Base-by-base conservation (phyloP, 2,888 invertebrate species). In the Coremacera marginata region DNA sequence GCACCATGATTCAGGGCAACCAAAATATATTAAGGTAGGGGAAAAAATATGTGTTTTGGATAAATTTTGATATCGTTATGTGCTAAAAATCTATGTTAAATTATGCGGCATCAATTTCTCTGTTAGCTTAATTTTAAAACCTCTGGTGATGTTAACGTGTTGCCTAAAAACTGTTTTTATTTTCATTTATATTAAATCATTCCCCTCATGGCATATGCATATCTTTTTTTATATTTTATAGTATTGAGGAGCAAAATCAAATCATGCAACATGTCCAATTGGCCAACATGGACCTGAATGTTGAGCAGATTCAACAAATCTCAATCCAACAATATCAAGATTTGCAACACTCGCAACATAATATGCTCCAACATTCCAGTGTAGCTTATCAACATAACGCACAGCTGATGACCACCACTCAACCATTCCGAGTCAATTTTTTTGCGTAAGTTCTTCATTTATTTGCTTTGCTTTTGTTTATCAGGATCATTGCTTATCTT, bases 281-380 rank as follows among this genome's bases (percentile, higher is more conserved):
- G 49, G 14, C 22, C 14, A 63, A 4, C n/a, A 57, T 37, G 57
- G 57, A 60, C 34, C 60, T 71, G 60, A 22, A 78, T 70, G 49
- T 77, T 76, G 73, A 79, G 72, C 70, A 77, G 73, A 73, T 72
- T 37, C 60, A 49, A 31, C 71, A 79, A 55, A 68, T 75, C 68
- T 71, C 70, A 76, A 70, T 76, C 60, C 80, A 77, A 72, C 80
- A 77, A 70, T 68, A 77, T 63, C 68, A 63, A 55, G 76, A 76
- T 72, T 62, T 74, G 65, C 72, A 70, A 73, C 31, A 55, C 44
- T 27, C 49, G 34, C 72, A 76, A 67, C 71, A 71, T 8, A 65
- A 70, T 71, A 9, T 22, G 68, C 63, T 68, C 51, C 16, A 76
- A 16, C 60, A 68, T 44, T 37, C 62, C 19, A 72, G 49, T n/a